phyloP scores from a whole-genome alignment of 2,797 vertebrate genomes.

The Phalloptychus januarius region DNA sequence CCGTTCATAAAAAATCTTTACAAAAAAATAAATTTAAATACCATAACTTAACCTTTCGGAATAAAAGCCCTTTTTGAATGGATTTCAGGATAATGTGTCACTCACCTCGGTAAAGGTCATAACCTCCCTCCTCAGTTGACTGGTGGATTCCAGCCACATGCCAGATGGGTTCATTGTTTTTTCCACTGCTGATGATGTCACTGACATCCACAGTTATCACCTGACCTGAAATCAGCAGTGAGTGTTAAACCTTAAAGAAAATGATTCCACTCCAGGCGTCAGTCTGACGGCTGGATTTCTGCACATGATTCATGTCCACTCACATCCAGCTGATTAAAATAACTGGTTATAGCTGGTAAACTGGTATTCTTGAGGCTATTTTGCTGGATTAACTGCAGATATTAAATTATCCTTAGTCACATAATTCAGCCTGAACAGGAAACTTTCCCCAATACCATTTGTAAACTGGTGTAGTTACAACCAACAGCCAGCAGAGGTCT shows the following conservation, averaged over 20 bases:
- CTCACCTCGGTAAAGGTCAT: conserved; percentile 41
- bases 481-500: not conserved
- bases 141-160: conserved; percentile 21
- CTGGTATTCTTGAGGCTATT: not conserved
- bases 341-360: not conserved
- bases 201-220: conserved; percentile 24
- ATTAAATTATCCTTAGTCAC: not conserved
- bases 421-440: not conserved
- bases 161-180: not conserved
- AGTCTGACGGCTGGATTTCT: not conserved
- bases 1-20: not conserved
- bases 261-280: not conserved
- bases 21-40: not conserved
- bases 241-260: not conserved
- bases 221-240: conserved; percentile 40
- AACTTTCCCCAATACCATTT: not conserved
- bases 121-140: conserved; percentile 18
- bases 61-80: not conserved
- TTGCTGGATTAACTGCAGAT: not conserved
- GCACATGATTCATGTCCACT: not conserved
- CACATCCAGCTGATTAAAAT: not conserved
- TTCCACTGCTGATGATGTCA: conserved; percentile 23
- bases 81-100: not conserved
- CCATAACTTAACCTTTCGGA: not conserved
- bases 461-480: not conserved